Conservation (phyloP, 2,888 invertebrate species). For the Andrena bicolor region DNA sequence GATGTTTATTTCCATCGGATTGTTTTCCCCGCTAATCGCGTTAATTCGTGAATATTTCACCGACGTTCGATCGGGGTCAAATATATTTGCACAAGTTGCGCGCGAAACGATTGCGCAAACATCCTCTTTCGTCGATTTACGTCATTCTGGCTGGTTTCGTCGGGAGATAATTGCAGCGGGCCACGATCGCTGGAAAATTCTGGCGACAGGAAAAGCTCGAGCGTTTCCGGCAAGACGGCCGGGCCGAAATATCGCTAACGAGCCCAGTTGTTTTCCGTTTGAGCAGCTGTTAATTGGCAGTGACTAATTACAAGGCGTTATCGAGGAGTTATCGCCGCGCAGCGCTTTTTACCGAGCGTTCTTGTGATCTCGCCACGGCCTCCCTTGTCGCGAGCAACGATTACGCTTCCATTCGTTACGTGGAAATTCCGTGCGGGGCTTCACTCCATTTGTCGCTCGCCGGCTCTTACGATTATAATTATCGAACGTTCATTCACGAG, state of each 20-base stretch:
- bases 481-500: slow-evolving; percentile 15
- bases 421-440: not conserved
- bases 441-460: not conserved
- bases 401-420: slow-evolving; percentile 51
- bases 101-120: slow-evolving; percentile 6
- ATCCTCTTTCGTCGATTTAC: slow-evolving; percentile 7
- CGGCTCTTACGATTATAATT: not conserved
- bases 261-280: slow-evolving; percentile 83
- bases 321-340: slow-evolving; percentile 75
- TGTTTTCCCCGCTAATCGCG: not conserved
- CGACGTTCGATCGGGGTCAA: slow-evolving; percentile 18
- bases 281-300: slow-evolving; percentile 85
- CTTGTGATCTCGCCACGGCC: slow-evolving; percentile 42
- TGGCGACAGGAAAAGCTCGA: not conserved
- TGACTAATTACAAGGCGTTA: slow-evolving; percentile 84
- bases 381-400: slow-evolving; percentile 35
- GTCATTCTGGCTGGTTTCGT: not conserved
- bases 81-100: not conserved
- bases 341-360: slow-evolving; percentile 58
- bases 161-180: too few relatives aligned
- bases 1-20: slow-evolving; percentile 17
- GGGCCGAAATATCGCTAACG: slow-evolving; percentile 68
- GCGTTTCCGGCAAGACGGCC: slow-evolving; percentile 64
- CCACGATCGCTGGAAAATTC: slow-evolving; percentile 1
- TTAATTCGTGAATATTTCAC: slow-evolving; percentile 6